A percentile compares a stretch with the other conserved stretches of the same genome.
phyloP scores from a whole-genome alignment of 1,140 invertebrate genomes.

The Protaetia brevitarsis region DNA sequence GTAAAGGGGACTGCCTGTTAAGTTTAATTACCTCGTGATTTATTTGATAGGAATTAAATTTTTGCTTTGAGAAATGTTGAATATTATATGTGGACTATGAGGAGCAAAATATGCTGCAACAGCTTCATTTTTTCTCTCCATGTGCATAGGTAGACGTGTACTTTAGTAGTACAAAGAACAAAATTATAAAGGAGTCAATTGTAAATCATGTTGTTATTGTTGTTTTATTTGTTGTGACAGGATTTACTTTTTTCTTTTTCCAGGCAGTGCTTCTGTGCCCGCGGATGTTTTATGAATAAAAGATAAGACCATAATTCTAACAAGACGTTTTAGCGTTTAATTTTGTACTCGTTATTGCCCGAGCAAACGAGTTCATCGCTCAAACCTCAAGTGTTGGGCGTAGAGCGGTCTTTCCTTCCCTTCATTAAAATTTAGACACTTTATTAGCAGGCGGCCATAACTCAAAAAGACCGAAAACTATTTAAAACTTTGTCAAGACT shows the following conservation, averaged over 20 bases:
- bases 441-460: slow-evolving; percentile 21
- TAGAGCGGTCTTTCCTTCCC: background rate
- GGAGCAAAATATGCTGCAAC: too few species aligned
- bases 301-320: slow-evolving; percentile 25
- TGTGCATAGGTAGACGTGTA: too few species aligned
- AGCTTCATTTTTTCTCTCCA: too few species aligned
- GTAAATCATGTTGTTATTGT: too few species aligned
- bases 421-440: slow-evolving; percentile 26
- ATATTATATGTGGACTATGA: too few species aligned
- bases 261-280: background rate
- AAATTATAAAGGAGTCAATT: too few species aligned
- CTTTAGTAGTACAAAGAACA: too few species aligned
- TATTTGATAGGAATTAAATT: too few species aligned
- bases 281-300: slow-evolving; percentile 23
- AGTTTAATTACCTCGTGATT: too few species aligned
- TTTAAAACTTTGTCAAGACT: slow-evolving; percentile 20
- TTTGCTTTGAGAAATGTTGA: too few species aligned
- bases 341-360: slow-evolving; percentile 22
- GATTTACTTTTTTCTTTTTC: slow-evolving; percentile 5
- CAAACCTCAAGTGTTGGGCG: slow-evolving; percentile 16
- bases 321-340: slow-evolving; percentile 25
- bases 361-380: slow-evolving; percentile 14
- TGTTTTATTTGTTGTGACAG: background rate
- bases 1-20: too few species aligned
- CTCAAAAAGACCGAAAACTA: slow-evolving; percentile 16